Conservation (phyloP, 2,888 invertebrate genomes). For the Diachrysia chrysitis region DNA sequence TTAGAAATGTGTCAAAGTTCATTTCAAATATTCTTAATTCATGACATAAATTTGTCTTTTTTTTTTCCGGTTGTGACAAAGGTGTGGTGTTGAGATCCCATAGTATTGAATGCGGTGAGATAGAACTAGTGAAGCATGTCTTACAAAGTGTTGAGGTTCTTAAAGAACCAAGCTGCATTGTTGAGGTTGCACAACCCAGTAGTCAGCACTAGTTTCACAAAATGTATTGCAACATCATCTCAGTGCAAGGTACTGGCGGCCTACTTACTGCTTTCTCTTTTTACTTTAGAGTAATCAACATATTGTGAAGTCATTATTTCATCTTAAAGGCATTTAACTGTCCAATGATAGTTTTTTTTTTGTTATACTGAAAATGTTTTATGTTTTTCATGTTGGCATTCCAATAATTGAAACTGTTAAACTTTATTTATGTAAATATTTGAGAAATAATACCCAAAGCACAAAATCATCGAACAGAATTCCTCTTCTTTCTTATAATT, state of each 20-base stretch:
- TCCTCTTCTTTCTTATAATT: slow-evolving; percentile 5
- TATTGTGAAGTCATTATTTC: background rate
- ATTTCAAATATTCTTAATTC: slow-evolving; percentile 7
- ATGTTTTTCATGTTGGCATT: no score
- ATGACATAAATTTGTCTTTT: slow-evolving; percentile 59
- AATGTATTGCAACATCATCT: slow-evolving; percentile 82
- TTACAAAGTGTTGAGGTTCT: slow-evolving; percentile 71
- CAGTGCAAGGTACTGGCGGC: slow-evolving; percentile 80
- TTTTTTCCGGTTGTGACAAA: slow-evolving; percentile 78
- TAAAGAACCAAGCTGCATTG: slow-evolving; percentile 68
- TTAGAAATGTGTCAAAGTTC: slow-evolving; percentile 8
- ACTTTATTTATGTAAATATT: background rate
- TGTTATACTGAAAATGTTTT: no score
- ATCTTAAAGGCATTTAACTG: background rate
- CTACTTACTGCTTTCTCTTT: slow-evolving; percentile 54
- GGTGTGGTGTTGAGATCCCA: slow-evolving; percentile 82
- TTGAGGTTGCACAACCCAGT: slow-evolving; percentile 72
- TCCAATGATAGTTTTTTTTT: no score
- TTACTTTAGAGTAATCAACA: slow-evolving; percentile 22
- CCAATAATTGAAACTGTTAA: no score
- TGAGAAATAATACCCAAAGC: background rate
- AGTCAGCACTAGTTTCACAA: slow-evolving; percentile 72
- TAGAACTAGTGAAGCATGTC: slow-evolving; percentile 76
- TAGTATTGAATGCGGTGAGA: slow-evolving; percentile 66
- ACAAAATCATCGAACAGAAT: no score